phyloP scores from a whole-genome alignment of 2,888 invertebrate species.

The Hanleya hanleyi region DNA sequence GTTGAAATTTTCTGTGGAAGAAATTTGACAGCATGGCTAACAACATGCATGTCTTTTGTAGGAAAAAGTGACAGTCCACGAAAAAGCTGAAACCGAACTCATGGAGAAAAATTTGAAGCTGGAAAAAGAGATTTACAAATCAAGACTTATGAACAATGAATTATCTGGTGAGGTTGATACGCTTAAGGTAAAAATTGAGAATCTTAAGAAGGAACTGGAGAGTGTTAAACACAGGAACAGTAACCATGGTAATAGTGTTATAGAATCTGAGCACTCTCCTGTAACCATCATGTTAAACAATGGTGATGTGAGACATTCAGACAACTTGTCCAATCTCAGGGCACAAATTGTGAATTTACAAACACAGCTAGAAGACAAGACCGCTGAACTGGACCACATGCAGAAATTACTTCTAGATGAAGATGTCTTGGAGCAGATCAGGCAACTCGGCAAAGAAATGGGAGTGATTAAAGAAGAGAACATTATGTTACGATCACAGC shows the following conservation, averaged over 20 bases:
- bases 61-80: conserved; percentile 15
- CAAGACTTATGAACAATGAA: not conserved
- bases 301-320: conserved; percentile 15
- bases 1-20: no score
- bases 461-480: conserved; percentile 19
- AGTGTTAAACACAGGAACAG: no score
- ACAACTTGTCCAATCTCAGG: not conserved
- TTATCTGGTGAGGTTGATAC: conserved; percentile 17
- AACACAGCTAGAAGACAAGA: not conserved
- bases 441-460: conserved; percentile 11
- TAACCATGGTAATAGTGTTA: not conserved
- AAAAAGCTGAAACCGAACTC: conserved; percentile 31
- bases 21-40: no score
- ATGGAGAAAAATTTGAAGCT: conserved; percentile 28
- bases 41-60: conserved; percentile 13
- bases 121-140: not conserved
- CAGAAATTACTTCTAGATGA: conserved; percentile 12
- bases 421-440: conserved; percentile 10
- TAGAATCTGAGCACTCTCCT: no score
- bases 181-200: not conserved
- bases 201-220: not conserved
- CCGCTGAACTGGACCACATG: conserved; percentile 15
- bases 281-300: not conserved
- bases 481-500: not conserved
- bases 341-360: not conserved